Conservation (phyloP, 2,797 vertebrate genomes). For the Chaetodon trifasciatus region DNA sequence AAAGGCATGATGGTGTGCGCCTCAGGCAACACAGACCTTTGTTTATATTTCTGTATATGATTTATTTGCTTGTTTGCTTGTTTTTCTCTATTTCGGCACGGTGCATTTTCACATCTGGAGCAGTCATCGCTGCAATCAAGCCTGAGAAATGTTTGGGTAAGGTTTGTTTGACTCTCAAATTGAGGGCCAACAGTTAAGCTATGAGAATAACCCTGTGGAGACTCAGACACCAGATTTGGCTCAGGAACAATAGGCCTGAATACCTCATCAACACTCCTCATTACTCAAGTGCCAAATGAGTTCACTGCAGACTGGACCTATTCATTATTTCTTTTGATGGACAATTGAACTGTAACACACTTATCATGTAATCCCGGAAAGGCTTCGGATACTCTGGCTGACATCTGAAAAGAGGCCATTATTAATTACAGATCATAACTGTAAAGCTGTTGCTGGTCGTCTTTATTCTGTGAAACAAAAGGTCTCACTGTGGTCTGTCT, state of each 20-base stretch:
- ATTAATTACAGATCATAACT: conserved; percentile 60
- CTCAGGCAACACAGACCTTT: conserved; percentile 41
- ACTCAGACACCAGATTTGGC: conserved; percentile 77
- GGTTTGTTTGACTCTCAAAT: conserved; percentile 73
- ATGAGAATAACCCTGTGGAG: conserved; percentile 70
- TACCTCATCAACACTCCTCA: conserved; percentile 82
- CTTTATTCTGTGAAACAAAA: conserved; percentile 43
- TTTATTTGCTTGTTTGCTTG: not conserved
- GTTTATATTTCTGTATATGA: conserved; percentile 53
- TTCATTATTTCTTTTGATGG: conserved; percentile 81
- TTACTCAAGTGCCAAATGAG: conserved; percentile 83
- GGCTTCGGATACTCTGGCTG: conserved; percentile 53
- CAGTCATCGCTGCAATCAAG: conserved; percentile 66
- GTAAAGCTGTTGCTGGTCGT: conserved; percentile 48
- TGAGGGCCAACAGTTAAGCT: conserved; percentile 72
- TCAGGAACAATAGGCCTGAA: conserved; percentile 73
- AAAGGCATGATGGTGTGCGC: conserved; percentile 51
- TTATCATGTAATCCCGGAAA: conserved; percentile 68
- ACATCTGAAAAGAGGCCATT: conserved; percentile 63
- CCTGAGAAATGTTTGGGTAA: conserved; percentile 67
- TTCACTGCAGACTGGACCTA: conserved; percentile 76
- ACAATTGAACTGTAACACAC: conserved; percentile 79
- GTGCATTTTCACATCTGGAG: conserved; percentile 77
- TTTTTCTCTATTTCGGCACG: conserved; percentile 37
- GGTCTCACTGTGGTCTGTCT: conserved; percentile 35